Evolutionary conservation across 2,888 invertebrate genomes (phyloP), one percentile per base, ranked within the genome.

Genomic region (Drymonia ruficornis): DNA sequence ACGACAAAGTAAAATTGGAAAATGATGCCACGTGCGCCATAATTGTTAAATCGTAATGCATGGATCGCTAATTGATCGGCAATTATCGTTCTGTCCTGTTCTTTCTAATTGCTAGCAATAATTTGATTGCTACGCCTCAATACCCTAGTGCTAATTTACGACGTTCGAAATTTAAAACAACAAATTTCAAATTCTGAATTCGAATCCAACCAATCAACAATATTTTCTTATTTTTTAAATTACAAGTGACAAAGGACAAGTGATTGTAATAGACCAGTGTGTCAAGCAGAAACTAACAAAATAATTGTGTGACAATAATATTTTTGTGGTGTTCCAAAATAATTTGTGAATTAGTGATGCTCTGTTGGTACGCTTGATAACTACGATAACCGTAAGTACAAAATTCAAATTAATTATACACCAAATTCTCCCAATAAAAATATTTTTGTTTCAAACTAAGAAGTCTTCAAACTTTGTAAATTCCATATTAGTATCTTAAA

Each of bases 261-360:
- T 81, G 78, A 47, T 53, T 44, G 52, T 16, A 59, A 77, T 64
- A 76, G 65, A 67, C 67, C 61, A 78, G 76, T 80, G 78, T 56
- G 55, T 55, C 55, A 58, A 67, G 61, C 54, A 57, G 52, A 68
- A 49, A 49, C 38, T 38, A 36, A 56, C 45, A 66, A 63, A 40
- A 52, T 31, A 47, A 67, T 73, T 77, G 82, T 85, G 87, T 82
- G 84, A 85, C 86, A 60, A 67, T 79, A 72, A 56, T 49, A 53
- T 57, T 62, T 70, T 68, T 72, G 76, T 84, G 80, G 80, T 81
- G 76, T 69, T 67, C 53, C 63, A 65, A 71, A 76, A 71, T 69
- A 61, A 65, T 69, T 78, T 82, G 87, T 89, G 86, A 65, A 68
- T 78, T 77, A 88, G 91, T 91, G 91, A 91, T 91, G 90, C 86